Evolutionary conservation across 2,797 vertebrate genomes (phyloP).

Genomic region (Trachops cirrhosus): DNA sequence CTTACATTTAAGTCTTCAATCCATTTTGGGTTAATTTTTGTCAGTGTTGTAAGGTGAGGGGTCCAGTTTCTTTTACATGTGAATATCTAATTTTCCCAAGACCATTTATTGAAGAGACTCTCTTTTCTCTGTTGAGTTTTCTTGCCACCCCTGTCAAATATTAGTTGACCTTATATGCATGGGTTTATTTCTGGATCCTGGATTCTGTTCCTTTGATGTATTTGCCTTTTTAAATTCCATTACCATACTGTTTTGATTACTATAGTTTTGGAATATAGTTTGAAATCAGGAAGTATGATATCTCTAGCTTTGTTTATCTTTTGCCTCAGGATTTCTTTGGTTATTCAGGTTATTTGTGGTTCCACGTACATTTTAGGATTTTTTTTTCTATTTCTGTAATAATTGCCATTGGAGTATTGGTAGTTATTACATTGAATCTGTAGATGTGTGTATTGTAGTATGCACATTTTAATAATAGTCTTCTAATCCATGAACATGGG

Average conservation of each 20-base stretch:
- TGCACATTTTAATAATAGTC: not conserved
- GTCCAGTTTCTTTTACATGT: not conserved
- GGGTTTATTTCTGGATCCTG: too few relatives aligned
- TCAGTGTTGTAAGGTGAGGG: not conserved
- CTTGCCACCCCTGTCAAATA: too few relatives aligned
- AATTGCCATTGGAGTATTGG: not conserved
- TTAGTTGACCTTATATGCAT: too few relatives aligned
- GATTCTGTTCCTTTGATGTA: too few relatives aligned
- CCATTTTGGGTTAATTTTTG: not conserved
- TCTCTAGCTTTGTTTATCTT: not conserved
- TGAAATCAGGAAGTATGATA: not conserved
- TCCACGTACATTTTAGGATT: not conserved
- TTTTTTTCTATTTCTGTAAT: not conserved
- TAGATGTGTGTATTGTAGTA: not conserved
- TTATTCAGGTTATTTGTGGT: not conserved
- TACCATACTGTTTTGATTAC: too few relatives aligned
- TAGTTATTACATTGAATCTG: not conserved
- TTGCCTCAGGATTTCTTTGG: not conserved
- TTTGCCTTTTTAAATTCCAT: too few relatives aligned
- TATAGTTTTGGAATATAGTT: not conserved
- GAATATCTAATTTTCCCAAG: not conserved
- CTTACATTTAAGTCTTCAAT: not conserved
- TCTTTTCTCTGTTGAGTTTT: too few relatives aligned
- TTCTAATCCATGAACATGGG: too few relatives aligned
- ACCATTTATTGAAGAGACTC: too few relatives aligned